phyloP scores from a whole-genome alignment of 2,113 vertebrate species.

The Oryzias javanicus region DNA sequence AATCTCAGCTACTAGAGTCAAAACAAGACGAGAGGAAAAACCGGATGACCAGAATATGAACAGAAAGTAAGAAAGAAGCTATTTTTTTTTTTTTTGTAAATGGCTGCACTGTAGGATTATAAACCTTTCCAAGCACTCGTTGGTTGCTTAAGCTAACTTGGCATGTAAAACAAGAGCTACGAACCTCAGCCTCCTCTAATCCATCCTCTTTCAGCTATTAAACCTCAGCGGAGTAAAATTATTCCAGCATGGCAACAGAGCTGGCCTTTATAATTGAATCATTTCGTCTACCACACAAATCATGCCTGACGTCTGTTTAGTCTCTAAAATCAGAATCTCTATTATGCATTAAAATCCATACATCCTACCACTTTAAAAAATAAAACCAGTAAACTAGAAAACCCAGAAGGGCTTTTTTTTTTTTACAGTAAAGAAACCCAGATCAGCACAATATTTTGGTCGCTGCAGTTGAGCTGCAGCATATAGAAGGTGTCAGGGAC shows the following conservation, averaged over 20 bases:
- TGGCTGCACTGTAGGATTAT: constrained; percentile 39
- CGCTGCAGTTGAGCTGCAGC: not conserved
- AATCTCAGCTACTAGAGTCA: not conserved
- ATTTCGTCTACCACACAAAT: not conserved
- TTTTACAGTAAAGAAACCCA: constrained; percentile 5
- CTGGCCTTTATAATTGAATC: not conserved
- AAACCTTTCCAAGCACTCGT: constrained; percentile 41
- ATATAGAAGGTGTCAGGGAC: not conserved
- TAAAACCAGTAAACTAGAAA: not conserved
- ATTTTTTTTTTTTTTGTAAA: too few species aligned
- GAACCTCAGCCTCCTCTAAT: constrained; percentile 34
- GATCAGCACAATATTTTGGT: not conserved
- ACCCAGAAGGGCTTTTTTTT: not conserved
- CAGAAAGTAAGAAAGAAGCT: not conserved
- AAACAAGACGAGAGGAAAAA: constrained; percentile 13
- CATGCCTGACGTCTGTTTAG: too few species aligned
- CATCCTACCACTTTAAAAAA: not conserved
- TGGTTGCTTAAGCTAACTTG: constrained; percentile 39
- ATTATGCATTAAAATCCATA: not conserved
- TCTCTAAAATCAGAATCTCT: too few species aligned
- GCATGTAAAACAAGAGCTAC: constrained; percentile 49
- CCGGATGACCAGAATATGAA: not conserved
- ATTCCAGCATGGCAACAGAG: not conserved
- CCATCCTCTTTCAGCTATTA: constrained; percentile 16
- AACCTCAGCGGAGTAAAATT: constrained; percentile 12